Evolutionary conservation across 2,113 vertebrate species (phyloP), one percentile per base, ranked within the genome.

Genomic region (Corythoichthys intestinalis): DNA sequence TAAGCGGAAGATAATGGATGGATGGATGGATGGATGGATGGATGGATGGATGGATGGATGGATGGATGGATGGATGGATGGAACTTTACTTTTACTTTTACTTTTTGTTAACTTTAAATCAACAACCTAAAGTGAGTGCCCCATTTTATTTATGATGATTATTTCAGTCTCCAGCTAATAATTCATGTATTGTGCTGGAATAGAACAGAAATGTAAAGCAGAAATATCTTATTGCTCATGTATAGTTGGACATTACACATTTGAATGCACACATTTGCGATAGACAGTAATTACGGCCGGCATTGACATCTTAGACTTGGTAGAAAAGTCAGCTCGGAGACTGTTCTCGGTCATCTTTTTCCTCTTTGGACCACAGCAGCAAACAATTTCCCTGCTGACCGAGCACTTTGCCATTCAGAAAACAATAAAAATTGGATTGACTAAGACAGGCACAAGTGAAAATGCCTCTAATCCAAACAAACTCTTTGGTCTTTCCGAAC

Each of bases 181-280:
- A n/a, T 56, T 34, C n/a, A 28, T 28, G n/a, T 56, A 14, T 38
- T 69, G 76, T 67, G 65, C 67, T 78, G 49, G 35, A 48, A 47
- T 41, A 44, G 47, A 61, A 65, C 69, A 67, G 65, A 70, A 69
- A 17, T 49, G 65, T 64, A 74, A 74, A 72, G 53, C 28, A 35
- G 56, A 34, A 34, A 57, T 5, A 35, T 67, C 63, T 72, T 73
- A 50, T 59, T 50, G 58, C 70, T 76, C 59, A 34, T 52, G 57
- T 72, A 74, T 4, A 34, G 79, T 67, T 66, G 53, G 62, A 67
- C 39, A 14, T 44, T 49, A 41, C 61, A 67, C 58, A 76, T 82
- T 67, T 67, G 20, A 44, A 78, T 67, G 34, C 53, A 69, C 20
- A 44, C 59, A 67, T 64, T 67, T 83, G 17, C 60, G 60, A 68